These are phyloP conservation scores for Ryuthela nishihirai DNA, from an alignment of 2,888 invertebrate species.

Conservation along the genomic window DNA sequence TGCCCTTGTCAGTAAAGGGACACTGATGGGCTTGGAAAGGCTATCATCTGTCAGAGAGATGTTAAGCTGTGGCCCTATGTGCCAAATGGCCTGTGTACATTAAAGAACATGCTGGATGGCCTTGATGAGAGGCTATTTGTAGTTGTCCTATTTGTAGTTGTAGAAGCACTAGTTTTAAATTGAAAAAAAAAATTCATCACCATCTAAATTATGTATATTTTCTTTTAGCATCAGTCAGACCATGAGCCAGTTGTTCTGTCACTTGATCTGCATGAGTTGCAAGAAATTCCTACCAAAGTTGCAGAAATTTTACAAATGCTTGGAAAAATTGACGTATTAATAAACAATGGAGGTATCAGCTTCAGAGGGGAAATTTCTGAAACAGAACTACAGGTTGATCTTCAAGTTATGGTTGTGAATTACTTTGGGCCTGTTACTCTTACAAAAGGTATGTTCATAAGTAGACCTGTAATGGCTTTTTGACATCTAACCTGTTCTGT, in stretches of 20 bases:
- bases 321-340: constrained; percentile 76
- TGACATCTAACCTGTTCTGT: too few relatives aligned
- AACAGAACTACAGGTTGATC: constrained; percentile 75
- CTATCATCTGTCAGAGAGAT: too few relatives aligned
- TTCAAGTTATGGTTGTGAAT: constrained; percentile 86
- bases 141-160: too few relatives aligned
- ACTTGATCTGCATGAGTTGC: constrained; percentile 70
- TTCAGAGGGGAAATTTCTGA: constrained; percentile 67
- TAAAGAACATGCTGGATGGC: too few relatives aligned
- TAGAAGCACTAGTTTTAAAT: too few relatives aligned
- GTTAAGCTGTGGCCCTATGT: too few relatives aligned
- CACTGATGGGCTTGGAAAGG: too few relatives aligned
- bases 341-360: constrained; percentile 86
- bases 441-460: constrained; percentile 68
- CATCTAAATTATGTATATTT: too few relatives aligned
- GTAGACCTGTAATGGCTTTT: neutral
- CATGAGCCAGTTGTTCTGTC: constrained; percentile 68
- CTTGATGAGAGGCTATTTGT: too few relatives aligned
- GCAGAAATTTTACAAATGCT: constrained; percentile 65
- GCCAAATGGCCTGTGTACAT: too few relatives aligned
- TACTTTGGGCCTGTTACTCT: constrained; percentile 89
- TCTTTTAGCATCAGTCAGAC: constrained; percentile 15
- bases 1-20: too few relatives aligned
- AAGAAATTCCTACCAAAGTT: constrained; percentile 61
- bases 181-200: too few relatives aligned